phyloP scores from a whole-genome alignment of 1,140 invertebrate genomes.

The Solenopsis invicta region DNA sequence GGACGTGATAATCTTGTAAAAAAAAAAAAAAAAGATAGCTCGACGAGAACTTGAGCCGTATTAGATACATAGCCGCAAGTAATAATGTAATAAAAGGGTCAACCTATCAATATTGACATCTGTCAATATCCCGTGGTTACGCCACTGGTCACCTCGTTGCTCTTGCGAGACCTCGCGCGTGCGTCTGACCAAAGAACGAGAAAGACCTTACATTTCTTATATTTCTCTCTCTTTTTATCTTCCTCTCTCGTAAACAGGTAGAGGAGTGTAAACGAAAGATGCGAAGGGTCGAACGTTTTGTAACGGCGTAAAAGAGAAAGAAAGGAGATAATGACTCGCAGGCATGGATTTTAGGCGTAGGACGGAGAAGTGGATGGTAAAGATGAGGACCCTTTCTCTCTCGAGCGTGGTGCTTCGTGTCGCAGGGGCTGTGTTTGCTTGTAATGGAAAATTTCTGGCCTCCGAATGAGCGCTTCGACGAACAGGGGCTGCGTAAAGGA shows the following conservation, averaged over 20 bases:
- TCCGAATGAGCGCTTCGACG: background rate
- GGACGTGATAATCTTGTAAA: background rate
- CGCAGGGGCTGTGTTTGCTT: conserved; percentile 23
- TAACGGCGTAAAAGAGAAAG: conserved; percentile 7
- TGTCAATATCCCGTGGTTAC: conserved; percentile 52
- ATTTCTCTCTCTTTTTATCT: background rate
- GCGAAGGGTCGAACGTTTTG: background rate
- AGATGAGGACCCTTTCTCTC: conserved; percentile 68
- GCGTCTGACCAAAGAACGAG: conserved; percentile 40
- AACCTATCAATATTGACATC: conserved; percentile 38
- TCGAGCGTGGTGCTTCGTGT: conserved; percentile 57
- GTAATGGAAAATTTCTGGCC: conserved; percentile 39
- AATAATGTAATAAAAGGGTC: conserved; percentile 17
- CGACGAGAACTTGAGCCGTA: background rate
- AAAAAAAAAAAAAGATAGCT: conserved; percentile 5
- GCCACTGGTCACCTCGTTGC: conserved; percentile 69
- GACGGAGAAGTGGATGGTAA: conserved; percentile 56
- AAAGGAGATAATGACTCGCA: conserved; percentile 64
- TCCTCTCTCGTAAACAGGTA: background rate
- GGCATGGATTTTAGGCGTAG: conserved; percentile 71
- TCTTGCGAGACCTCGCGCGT: conserved; percentile 68
- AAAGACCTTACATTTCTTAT: background rate
- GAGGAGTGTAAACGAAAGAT: background rate
- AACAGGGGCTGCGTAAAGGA: background rate
- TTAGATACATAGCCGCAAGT: conserved; percentile 55